These are phyloP conservation scores for Caligus rogercresseyi DNA, from an alignment of 1,140 invertebrate species.

Conservation along the genomic window DNA sequence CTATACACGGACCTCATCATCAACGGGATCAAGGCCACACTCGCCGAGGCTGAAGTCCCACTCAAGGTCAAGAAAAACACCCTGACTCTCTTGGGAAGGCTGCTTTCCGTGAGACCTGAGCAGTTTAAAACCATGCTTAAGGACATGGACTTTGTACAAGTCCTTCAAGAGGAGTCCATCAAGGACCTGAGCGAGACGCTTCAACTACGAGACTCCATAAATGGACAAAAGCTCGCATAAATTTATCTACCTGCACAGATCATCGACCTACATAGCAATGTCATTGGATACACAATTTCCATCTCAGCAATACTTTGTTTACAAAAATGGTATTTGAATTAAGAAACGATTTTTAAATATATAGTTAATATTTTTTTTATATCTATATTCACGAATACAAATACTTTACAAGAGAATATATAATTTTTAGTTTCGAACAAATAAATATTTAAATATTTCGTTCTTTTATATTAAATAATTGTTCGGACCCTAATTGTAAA, in stretches of 20 bases:
- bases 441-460: no score
- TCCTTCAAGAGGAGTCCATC: neutral
- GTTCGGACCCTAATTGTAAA: no score
- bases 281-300: no score
- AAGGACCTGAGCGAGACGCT: neutral
- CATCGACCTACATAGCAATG: no score
- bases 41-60: neutral
- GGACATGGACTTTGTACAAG: neutral
- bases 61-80: slow-evolving; percentile 6
- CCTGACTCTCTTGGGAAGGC: neutral
- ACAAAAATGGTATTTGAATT: no score
- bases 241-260: no score
- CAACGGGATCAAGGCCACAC: slow-evolving; percentile 6
- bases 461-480: no score
- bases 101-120: neutral
- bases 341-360: no score
- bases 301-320: no score
- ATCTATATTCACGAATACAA: neutral
- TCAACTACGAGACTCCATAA: neutral
- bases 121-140: neutral
- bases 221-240: no score
- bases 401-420: no score
- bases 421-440: no score
- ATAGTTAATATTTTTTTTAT: neutral
- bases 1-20: slow-evolving; percentile 11